Evolutionary conservation across 2,888 invertebrate species (phyloP), one percentile per base, ranked within the genome.

Genomic region (Elysia crispata): DNA sequence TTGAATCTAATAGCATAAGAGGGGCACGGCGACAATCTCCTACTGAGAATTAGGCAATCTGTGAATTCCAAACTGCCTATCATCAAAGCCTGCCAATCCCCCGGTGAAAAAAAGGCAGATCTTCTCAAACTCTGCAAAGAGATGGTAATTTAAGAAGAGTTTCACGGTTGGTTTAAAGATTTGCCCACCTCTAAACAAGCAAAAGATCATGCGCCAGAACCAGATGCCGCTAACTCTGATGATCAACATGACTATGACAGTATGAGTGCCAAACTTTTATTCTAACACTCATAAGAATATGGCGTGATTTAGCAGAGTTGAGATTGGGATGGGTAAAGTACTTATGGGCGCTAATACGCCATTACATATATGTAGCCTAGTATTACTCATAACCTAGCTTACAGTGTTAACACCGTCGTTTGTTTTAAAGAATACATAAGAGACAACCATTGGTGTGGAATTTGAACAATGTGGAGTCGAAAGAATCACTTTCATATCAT

Each of bases 81-180:
- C 13, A 30, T 6, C 11, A 20, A 11, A 11, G 20, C 23, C 20
- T 76, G 33, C 76, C 64, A 33, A 76, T 76, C 62, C 20, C 62
- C 62, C 11, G 15, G 23, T n/a, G 76, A 57, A n/a, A 76, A 76
- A 25, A 76, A 76, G 64, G 60, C 15, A 33, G 76, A 76, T 18
- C 33, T 76, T 11, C 60, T 62, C 33, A 76, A 76, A 76, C 25
- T 76, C 11, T 76, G 76, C 41, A 64, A 64, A 25, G 62, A 76
- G 41, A 15, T 20, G 13, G 76, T 76, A 1, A 76, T 76, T 6
- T 62, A 60, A 64, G 33, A 64, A 13, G 64, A 76, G 20, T 20
- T 76, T 8, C 76, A 76, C 11, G 20, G 23, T n/a, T 76, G 76
- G 76, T 76, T 62, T 33, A 62, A 75, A 18, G 33, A 75, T 23